Evolutionary conservation across 2,888 invertebrate genomes (phyloP).

Genomic region (Embidobia sp.): DNA sequence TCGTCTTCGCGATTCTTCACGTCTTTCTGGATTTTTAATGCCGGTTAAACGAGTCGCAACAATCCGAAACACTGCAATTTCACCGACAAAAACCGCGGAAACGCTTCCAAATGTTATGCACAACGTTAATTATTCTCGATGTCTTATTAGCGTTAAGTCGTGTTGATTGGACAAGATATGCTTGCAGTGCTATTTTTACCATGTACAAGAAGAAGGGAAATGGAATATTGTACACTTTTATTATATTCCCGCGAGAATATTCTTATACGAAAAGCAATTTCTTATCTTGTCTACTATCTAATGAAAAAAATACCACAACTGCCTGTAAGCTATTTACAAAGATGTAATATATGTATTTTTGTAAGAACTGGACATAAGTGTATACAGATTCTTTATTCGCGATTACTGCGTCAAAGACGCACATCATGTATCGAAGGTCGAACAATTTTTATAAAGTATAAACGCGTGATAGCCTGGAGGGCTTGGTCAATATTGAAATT

Average conservation of each 20-base stretch:
- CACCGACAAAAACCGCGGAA: neutral
- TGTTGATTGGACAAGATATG: neutral
- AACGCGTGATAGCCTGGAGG: too few species aligned
- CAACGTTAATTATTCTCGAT: conserved; percentile 7
- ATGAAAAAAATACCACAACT: conserved; percentile 22
- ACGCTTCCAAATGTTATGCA: conserved; percentile 38
- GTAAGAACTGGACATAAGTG: conserved; percentile 46
- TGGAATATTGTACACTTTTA: neutral
- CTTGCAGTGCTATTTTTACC: neutral
- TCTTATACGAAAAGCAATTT: too few species aligned
- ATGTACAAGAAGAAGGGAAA: neutral
- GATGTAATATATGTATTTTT: conserved; percentile 49
- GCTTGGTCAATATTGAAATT: too few species aligned
- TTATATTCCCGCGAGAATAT: too few species aligned
- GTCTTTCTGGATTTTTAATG: conserved; percentile 19
- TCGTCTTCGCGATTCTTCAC: conserved; percentile 65
- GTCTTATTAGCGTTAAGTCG: conserved; percentile 21
- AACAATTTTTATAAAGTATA: too few species aligned
- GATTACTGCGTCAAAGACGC: conserved; percentile 9
- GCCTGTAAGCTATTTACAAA: conserved; percentile 32
- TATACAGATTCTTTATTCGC: conserved; percentile 25
- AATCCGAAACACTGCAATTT: neutral
- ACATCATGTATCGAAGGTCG: conserved; percentile 23
- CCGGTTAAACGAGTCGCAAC: conserved; percentile 9
- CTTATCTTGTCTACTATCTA: conserved; percentile 1